Evolutionary conservation across 2,797 vertebrate species (phyloP), one percentile per base, ranked within the genome.

Genomic region (Rhinichthys osculus): DNA sequence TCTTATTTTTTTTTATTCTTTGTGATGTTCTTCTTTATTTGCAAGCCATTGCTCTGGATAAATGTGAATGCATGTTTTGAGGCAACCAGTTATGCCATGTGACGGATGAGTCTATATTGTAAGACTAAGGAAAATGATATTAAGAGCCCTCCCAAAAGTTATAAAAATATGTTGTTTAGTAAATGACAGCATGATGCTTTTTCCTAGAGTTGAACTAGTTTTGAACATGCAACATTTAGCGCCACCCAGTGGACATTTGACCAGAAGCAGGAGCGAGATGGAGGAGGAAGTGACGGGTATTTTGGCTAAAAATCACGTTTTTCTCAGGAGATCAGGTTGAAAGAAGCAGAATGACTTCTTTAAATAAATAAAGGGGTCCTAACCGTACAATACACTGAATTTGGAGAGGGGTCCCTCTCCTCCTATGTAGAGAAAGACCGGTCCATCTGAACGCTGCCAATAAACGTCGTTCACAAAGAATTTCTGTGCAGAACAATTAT

Each of bases 381-480:
- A 10, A 97, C 97, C 97, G 89, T 90, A 82, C 47, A 95, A 88
- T 19, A 97, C 92, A 4, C 93, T 94, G 69, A 90, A 93, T 33
- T 93, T 89, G 3, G 90, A 93, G 4, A 97, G 88, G 30, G 94
- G 89, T 11, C 92, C 87, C 87, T 97, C 97, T 1, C 97, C 97
- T 5, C 95, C 96, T 0, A 97, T 93, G 86, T 92, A 96, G 85
- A 98, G 95, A 90, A 97, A 97, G 40, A 98, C 93, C 0, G 97
- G 97, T 11, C 96, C 96, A 5, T 90, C 42, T 0, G 89, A 91
- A n/a, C 21, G 62, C 79, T 82, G 74, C 96, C 97, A 97, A 47
- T 91, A 91, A 0, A 79, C 90, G 23, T 95, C 93, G 7, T 97
- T 97, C 84, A 97, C 92, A 91, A 95, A 96, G 89, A 95, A 97